These are phyloP conservation scores for Apostichopus parvimensis DNA, from an alignment of 35 echinoderm and acorn worm genomes.

Conservation along the genomic window DNA sequence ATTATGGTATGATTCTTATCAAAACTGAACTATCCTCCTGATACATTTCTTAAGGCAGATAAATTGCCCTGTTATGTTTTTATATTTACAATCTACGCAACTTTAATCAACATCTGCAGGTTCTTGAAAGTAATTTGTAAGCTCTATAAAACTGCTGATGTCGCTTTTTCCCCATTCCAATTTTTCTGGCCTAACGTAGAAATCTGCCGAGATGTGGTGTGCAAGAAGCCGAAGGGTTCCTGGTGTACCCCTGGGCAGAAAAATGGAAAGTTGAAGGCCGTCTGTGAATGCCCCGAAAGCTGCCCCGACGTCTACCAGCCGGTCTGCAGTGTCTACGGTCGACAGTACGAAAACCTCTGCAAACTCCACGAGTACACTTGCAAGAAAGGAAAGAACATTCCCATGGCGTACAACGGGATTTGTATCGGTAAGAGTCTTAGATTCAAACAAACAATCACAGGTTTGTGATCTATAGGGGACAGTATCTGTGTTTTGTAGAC, in stretches of 20 bases:
- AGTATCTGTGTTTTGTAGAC: too few species aligned
- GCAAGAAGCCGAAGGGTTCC: slow-evolving; percentile 80
- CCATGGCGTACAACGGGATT: slow-evolving; percentile 58
- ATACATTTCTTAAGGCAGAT: too few species aligned
- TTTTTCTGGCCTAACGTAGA: slow-evolving; percentile 9
- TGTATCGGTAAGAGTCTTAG: slow-evolving; percentile 73
- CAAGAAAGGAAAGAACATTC: slow-evolving; percentile 68
- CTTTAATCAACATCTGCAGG: too few species aligned
- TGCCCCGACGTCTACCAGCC: slow-evolving; percentile 56
- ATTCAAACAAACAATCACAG: neutral
- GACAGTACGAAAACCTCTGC: slow-evolving; percentile 89
- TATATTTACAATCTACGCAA: too few species aligned
- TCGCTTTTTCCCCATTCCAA: too few species aligned
- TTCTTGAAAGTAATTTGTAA: too few species aligned
- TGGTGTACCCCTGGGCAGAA: slow-evolving; percentile 69
- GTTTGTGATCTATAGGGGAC: too few species aligned
- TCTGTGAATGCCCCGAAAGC: slow-evolving; percentile 75
- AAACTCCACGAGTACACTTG: slow-evolving; percentile 72
- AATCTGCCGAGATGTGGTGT: slow-evolving; percentile 59
- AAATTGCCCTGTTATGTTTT: too few species aligned
- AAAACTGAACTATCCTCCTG: too few species aligned
- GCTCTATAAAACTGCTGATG: too few species aligned
- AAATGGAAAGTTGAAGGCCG: slow-evolving; percentile 62
- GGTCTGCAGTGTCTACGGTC: slow-evolving; percentile 94
- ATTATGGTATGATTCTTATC: too few species aligned